Evolutionary conservation across 2,797 vertebrate species (phyloP), one percentile per base, ranked within the genome.

Genomic region (Pangasius larnaudii): DNA sequence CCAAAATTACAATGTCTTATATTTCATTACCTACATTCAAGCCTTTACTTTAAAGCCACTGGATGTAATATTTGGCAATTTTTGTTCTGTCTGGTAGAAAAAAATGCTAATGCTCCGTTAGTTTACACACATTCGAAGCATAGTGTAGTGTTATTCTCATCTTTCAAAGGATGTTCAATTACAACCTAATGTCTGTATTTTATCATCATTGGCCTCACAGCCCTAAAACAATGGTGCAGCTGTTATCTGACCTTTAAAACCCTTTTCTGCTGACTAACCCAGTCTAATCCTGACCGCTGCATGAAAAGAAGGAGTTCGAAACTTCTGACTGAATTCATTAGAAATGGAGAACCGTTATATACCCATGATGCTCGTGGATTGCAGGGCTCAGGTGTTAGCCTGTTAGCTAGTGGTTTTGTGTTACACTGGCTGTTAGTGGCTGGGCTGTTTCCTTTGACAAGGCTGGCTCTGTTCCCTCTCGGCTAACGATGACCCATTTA

Each of bases 401-500:
- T 83, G 77, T 89, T 88, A 56, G 72, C 83, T 74, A 61, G 61
- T 75, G 42, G 51, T 39, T 85, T 82, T 83, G 49, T 63, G 85
- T 89, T 86, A 80, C 81, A 36, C 11, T 46, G 58, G 46, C 83
- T 88, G 89, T 86, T 86, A 86, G 69, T 79, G 69, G 74, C 46
- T 59, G 46, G 78, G 75, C 79, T 85, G 81, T 75, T 86, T 86
- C 84, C 90, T 88, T 79, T 84, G 83, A 90, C 83, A 87, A 89
- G 88, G 36, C 89, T 89, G 86, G 61, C 88, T 89, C 85, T 89
- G 87, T 89, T 88, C 78, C 89, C 89, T 90, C 83, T 90, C 86
- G 89, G 89, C 87, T 61, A 88, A 81, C 65, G 58, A 89, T 90
- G 89, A 90, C 89, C 91, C 87, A 90, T 90, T 89, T 91, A 87